phyloP scores from a whole-genome alignment of 2,888 invertebrate species.

The Campaea margaritaria region DNA sequence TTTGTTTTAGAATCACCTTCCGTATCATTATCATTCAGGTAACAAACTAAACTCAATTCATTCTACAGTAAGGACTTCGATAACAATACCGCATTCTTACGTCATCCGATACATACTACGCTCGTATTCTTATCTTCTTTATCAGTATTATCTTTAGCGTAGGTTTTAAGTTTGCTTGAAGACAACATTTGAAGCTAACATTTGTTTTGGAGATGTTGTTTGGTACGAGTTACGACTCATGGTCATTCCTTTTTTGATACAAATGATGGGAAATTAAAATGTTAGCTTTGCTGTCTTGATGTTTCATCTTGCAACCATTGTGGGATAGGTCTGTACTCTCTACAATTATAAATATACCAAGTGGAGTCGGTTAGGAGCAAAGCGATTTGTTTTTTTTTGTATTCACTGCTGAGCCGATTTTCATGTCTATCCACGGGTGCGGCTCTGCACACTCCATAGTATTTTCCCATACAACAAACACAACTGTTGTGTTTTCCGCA shows the following conservation, averaged over 20 bases:
- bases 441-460: no score
- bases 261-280: neutral
- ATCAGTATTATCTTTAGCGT: conserved; percentile 38
- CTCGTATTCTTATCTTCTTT: conserved; percentile 32
- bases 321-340: no score
- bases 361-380: no score
- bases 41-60: conserved; percentile 6
- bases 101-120: conserved; percentile 32
- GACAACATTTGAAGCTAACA: conserved; percentile 46
- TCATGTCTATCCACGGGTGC: no score
- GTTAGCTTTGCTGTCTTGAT: neutral
- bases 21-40: no score
- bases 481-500: no score
- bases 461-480: no score
- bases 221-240: conserved; percentile 30
- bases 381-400: no score
- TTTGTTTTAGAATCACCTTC: neutral
- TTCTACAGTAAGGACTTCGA: conserved; percentile 10
- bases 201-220: conserved; percentile 50
- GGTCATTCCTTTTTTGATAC: conserved; percentile 15
- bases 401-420: no score
- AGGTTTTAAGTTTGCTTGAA: conserved; percentile 45
- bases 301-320: neutral
- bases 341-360: no score
- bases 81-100: conserved; percentile 35